Conservation (phyloP, 2,113 vertebrate genomes). For the Cromileptes altivelis region DNA sequence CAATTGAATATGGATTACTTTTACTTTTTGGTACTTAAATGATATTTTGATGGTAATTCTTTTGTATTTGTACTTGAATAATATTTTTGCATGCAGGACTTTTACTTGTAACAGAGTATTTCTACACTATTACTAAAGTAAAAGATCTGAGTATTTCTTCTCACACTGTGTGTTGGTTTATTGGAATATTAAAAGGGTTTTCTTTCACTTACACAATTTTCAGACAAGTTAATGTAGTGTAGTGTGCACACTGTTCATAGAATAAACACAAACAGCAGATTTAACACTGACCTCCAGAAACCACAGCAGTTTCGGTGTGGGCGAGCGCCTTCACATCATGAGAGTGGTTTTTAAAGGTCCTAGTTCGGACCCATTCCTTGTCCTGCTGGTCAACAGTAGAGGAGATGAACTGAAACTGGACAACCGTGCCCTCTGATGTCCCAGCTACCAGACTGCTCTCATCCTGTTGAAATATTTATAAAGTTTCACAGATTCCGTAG, state of each 20-base stretch:
- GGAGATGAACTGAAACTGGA: conserved; percentile 92
- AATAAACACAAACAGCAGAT: background rate
- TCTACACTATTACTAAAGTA: no score
- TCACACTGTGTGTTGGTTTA: no score
- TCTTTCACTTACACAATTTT: no score
- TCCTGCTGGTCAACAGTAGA: conserved; percentile 80
- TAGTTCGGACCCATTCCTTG: conserved; percentile 91
- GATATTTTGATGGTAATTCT: no score
- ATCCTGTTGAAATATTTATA: conserved; percentile 78
- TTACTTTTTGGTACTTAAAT: no score
- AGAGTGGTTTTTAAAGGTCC: conserved; percentile 92
- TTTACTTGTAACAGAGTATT: no score
- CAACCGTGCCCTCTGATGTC: conserved; percentile 90
- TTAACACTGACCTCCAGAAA: conserved; percentile 90
- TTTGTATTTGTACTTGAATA: no score
- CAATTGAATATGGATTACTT: no score
- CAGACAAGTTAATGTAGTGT: no score
- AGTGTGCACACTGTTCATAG: no score
- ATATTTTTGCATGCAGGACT: no score
- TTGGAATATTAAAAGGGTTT: background rate
- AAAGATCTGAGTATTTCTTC: no score
- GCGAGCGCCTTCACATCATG: conserved; percentile 92
- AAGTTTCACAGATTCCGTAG: background rate
- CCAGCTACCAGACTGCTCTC: conserved; percentile 93
- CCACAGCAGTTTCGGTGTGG: conserved; percentile 87